Conservation (phyloP, 1,140 invertebrate species). For the Cyphomyrmex costatus region DNA sequence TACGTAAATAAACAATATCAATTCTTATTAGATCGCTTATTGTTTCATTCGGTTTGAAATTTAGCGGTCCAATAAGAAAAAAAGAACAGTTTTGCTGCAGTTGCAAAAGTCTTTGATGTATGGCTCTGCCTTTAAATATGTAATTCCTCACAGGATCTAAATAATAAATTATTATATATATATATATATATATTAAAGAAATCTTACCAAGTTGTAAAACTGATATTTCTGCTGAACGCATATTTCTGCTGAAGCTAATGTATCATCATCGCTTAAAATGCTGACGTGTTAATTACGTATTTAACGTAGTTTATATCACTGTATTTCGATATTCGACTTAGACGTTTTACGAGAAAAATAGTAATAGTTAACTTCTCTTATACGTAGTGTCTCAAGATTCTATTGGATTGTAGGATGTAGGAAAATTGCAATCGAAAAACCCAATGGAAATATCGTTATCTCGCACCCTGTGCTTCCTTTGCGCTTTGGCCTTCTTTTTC, state of each 20-base stretch:
- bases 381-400: not conserved
- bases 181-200: too few relatives aligned
- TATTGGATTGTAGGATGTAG: constrained; percentile 2
- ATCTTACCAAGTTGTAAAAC: too few relatives aligned
- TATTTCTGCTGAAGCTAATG: not conserved
- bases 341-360: not conserved
- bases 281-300: not conserved
- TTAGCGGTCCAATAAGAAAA: too few relatives aligned
- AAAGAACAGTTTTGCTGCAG: too few relatives aligned
- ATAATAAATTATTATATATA: too few relatives aligned
- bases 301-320: not conserved
- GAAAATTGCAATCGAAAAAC: constrained; percentile 52
- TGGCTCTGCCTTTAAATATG: too few relatives aligned
- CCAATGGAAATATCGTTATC: constrained; percentile 48
- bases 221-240: too few relatives aligned
- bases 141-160: too few relatives aligned
- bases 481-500: not conserved
- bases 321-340: constrained; percentile 17
- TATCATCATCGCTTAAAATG: not conserved
- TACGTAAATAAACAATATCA: too few relatives aligned
- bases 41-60: too few relatives aligned
- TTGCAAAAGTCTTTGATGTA: not conserved
- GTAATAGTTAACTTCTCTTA: not conserved
- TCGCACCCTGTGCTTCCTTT: not conserved
- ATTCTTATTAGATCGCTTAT: too few relatives aligned